Base-by-base conservation (phyloP, 1,140 invertebrate species). In the Eupeodes corollae region DNA sequence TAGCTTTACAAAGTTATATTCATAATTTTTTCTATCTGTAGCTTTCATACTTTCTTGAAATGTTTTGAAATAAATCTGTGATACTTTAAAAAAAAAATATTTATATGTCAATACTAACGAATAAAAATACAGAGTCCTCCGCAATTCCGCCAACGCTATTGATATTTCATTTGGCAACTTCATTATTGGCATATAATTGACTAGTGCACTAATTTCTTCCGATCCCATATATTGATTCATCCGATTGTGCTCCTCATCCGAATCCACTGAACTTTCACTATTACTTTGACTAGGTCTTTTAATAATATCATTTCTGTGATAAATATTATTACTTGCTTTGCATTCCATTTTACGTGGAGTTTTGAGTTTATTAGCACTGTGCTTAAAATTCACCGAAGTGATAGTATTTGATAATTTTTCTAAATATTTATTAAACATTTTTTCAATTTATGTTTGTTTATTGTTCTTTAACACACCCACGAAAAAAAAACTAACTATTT, bases 351-450 rank as follows among this genome's bases (percentile, higher is more conserved):
- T 5, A n/a, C 14, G 12, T 35, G 14, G 5, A 35, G 3, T 35
- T 35, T 35, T 35, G 12, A n/a, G 34, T n/a, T 11, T 35, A 35
- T 10, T 35, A 35, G 3, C 14, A 35, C 14, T 35, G 14, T 35
- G 12, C 5, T 41, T 41, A 34, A 41, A 47, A 34, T 47, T 32
- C 11, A 47, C 38, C 13, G 46, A 31, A 47, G n/a, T 37, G 14
- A 47, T 41, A 21, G 38, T 33, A n/a, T 42, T 47, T 10, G 37
- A 41, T 16, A 47, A 14, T 47, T 47, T 47, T 18, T 21, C 9
- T 12, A 38, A 18, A 37, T 42, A 47, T 34, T 47, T 47, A n/a
- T 47, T 19, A 30, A 47, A 47, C 46, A 47, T 47, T 42, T 46
- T 46, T 39, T 43, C 31, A 26, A 13, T 34, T 45, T n/a, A 6